Evolutionary conservation across 2,888 invertebrate genomes (phyloP).

Genomic region (Listrodromus nycthemerus): DNA sequence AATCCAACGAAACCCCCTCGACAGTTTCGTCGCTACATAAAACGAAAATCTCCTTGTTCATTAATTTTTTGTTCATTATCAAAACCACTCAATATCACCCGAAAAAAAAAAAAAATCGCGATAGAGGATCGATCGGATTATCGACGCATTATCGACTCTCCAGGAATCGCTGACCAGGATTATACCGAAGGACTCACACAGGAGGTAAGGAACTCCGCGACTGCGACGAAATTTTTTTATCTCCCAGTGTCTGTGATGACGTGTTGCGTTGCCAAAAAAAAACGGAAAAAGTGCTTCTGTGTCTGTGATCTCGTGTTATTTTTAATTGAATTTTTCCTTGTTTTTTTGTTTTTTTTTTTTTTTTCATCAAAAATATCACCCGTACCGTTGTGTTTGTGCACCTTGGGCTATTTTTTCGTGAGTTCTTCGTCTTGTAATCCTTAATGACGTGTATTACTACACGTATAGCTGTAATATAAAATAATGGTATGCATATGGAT

Average conservation of each 20-base stretch:
- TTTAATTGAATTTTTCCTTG: not conserved
- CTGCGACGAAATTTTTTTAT: slow-evolving; percentile 30
- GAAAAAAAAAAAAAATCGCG: not conserved
- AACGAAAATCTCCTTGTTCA: not conserved
- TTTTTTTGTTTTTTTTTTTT: slow-evolving; percentile 8
- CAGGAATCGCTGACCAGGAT: slow-evolving; percentile 24
- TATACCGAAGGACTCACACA: slow-evolving; percentile 31
- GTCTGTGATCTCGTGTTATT: slow-evolving; percentile 36
- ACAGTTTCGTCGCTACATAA: not conserved
- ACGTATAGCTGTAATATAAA: slow-evolving; percentile 9
- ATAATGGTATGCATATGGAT: slow-evolving; percentile 11
- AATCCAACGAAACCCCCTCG: not conserved
- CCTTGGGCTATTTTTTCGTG: slow-evolving; percentile 39
- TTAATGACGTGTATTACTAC: not conserved
- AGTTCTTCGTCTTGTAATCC: slow-evolving; percentile 1
- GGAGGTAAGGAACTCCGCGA: slow-evolving; percentile 59
- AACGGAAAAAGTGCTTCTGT: slow-evolving; percentile 37
- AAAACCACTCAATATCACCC: not conserved
- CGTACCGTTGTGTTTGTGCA: slow-evolving; percentile 18
- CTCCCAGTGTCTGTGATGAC: slow-evolving; percentile 47
- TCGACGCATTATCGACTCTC: not conserved
- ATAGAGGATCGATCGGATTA: slow-evolving; percentile 7
- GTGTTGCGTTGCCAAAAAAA: slow-evolving; percentile 23
- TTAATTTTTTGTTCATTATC: not conserved
- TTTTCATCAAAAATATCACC: not conserved